A percentile compares a stretch with the other conserved stretches of the same genome.
Conservation (phyloP, 2,888 invertebrate genomes). For the Rhopalosiphum nymphaeae region DNA sequence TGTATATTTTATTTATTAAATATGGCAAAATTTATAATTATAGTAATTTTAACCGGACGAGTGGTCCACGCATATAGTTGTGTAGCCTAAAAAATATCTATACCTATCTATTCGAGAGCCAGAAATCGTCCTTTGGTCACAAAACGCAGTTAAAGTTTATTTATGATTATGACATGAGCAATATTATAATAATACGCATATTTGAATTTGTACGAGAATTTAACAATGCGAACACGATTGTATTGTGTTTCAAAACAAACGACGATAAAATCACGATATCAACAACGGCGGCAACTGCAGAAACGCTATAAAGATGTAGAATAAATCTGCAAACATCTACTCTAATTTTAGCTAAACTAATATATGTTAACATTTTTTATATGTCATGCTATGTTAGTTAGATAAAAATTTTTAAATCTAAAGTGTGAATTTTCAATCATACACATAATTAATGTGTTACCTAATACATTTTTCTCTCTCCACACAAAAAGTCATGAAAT, state of each 20-base stretch:
- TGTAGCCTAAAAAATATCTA: not conserved
- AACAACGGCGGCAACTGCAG: not conserved
- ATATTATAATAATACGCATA: not conserved
- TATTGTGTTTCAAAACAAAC: slow-evolving; percentile 26
- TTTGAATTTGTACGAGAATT: not conserved
- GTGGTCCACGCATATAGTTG: not conserved
- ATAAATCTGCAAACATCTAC: not conserved
- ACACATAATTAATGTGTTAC: not conserved
- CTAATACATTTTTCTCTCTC: not conserved
- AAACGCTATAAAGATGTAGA: not conserved
- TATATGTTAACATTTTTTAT: not conserved
- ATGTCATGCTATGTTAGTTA: not conserved
- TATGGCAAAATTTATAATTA: not conserved
- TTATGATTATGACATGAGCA: not conserved
- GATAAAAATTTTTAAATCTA: not conserved
- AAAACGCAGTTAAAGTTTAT: not conserved
- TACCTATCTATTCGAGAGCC: not conserved
- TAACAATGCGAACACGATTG: not conserved
- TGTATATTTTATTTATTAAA: not conserved
- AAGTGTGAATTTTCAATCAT: not conserved
- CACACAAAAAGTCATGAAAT: not conserved
- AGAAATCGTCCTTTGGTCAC: not conserved
- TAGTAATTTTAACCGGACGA: not conserved
- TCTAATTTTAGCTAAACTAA: not conserved
- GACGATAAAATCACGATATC: not conserved